Conservation (phyloP, 2,888 invertebrate species). For the Hydraecia micacea region DNA sequence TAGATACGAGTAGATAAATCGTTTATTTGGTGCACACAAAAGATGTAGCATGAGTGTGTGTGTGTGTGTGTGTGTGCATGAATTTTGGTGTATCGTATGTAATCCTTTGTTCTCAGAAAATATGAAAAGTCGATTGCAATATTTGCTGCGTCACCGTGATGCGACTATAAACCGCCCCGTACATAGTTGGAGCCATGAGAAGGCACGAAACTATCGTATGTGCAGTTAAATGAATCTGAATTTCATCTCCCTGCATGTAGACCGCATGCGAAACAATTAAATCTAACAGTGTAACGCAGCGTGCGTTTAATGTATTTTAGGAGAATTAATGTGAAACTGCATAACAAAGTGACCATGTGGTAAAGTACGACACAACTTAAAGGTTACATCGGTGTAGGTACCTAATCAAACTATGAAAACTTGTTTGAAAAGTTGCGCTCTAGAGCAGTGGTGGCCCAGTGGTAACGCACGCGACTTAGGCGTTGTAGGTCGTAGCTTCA, state of each 20-base stretch:
- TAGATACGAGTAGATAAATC: too few species aligned
- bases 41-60: neutral
- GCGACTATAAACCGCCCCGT: slow-evolving; percentile 20
- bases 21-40: neutral
- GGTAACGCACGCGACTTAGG: neutral
- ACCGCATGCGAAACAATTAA: slow-evolving; percentile 55
- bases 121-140: slow-evolving; percentile 36
- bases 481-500: neutral
- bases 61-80: neutral
- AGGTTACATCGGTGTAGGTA: neutral
- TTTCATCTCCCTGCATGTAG: slow-evolving; percentile 38
- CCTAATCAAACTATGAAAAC: neutral
- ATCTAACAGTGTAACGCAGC: slow-evolving; percentile 41
- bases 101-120: slow-evolving; percentile 8
- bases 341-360: slow-evolving; percentile 17
- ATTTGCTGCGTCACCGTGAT: slow-evolving; percentile 32
- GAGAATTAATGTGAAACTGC: slow-evolving; percentile 40
- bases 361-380: neutral
- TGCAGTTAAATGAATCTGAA: slow-evolving; percentile 49
- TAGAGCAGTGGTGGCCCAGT: neutral
- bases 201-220: slow-evolving; percentile 34
- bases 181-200: slow-evolving; percentile 17
- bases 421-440: neutral
- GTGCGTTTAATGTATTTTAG: slow-evolving; percentile 57
- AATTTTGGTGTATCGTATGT: neutral